phyloP scores from a whole-genome alignment of 1,140 invertebrate genomes.

The Drosophila lacteicornis region DNA sequence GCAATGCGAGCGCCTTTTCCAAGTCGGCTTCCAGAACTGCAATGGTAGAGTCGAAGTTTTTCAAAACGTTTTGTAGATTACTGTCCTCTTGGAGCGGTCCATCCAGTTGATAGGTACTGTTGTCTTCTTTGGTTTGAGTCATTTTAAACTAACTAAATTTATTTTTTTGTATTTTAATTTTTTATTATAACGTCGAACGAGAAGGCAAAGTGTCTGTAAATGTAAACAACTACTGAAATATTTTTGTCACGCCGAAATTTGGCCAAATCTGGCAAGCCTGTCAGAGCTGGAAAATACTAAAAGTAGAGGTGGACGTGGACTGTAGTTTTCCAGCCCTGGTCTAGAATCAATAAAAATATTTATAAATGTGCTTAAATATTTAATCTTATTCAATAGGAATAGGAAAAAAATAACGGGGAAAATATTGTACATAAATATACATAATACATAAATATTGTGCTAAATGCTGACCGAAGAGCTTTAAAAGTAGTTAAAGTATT shows the following conservation, averaged over 20 bases:
- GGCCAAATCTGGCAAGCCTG: neutral
- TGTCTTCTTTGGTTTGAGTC: constrained; percentile 1
- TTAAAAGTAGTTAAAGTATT: neutral
- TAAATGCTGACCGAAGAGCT: fast-evolving
- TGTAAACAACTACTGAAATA: neutral
- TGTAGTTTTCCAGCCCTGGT: neutral
- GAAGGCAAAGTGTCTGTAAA: neutral
- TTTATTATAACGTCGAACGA: neutral
- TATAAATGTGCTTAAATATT: neutral
- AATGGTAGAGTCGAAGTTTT: constrained; percentile 37
- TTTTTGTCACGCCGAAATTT: neutral
- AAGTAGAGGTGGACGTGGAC: neutral
- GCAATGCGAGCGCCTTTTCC: constrained; percentile 13
- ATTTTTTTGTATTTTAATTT: neutral
- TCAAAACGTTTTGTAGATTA: constrained; percentile 25
- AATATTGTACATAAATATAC: too few species aligned
- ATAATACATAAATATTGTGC: too few species aligned
- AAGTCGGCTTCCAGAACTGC: constrained; percentile 47
- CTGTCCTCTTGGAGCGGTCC: constrained; percentile 5
- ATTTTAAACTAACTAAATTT: neutral
- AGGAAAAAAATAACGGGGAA: neutral
- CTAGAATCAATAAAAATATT: neutral
- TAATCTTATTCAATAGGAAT: neutral
- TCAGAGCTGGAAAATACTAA: neutral
- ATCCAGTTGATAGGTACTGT: constrained; percentile 1